Evolutionary conservation across 2,888 invertebrate species (phyloP), one percentile per base, ranked within the genome.

Genomic region (Yponomeuta cagnagella): DNA sequence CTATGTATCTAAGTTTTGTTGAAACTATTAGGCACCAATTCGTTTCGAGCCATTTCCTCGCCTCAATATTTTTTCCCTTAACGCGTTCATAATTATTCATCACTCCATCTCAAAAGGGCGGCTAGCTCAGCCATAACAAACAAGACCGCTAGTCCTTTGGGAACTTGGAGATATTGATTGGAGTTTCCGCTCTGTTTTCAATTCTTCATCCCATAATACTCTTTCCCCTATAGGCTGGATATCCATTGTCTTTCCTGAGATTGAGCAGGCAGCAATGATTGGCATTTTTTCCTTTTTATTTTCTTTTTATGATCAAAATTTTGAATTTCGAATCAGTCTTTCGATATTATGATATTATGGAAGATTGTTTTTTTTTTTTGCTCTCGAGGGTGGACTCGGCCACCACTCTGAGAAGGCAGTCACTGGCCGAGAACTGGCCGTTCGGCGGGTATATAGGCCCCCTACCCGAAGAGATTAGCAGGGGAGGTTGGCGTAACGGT

Each of bases 161-260:
- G 86, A 79, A 77, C 77, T 79, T 78, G 2, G 66, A 69, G 79
- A 80, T 86, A 87, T 87, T 86, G 86, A 86, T 86, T 86, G 87
- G 84, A 84, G 73, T 85, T 85, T 80, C 80, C 78, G 80, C 83
- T 78, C 81, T 82, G 81, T 85, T 86, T 84, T 86, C 84, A 86
- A 86, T 86, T 86, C 84, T 85, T 85, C 85, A 85, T 64, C 23
- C 64, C 31, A 10, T 64, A 23, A 23, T 23, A 64, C 64, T 63
- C 63, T 31, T 30, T 64, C 31, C 23, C 64, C 64, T 64, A 31
- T 64, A 31, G 64, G 64, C 64, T 31, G 23, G 10, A 64, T 23
- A 23, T 31, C 30, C 30, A 23, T 64, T 64, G 64, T 64, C 64
- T 58, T 58, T 64, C 30, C 64, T 10, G 64, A 64, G 64, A 64